Base-by-base conservation (phyloP, 2,113 vertebrate genomes). In the Etheostoma spectabile region DNA sequence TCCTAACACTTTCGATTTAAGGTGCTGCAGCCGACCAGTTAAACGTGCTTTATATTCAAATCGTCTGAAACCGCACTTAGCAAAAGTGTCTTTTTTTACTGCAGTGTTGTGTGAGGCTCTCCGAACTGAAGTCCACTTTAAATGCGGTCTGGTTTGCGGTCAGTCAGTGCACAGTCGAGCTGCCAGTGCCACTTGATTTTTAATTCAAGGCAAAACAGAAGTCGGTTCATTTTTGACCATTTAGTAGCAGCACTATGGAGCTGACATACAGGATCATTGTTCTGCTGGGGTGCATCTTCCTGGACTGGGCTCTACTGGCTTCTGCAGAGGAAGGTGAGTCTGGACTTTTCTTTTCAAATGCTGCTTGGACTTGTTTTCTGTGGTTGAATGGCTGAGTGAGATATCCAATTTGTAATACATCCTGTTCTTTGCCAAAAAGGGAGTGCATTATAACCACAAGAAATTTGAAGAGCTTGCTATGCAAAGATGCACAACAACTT, bases 301-400 rank as follows among this genome's bases (percentile, higher is more conserved):
- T 92, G 68, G 80, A 87, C 42, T 86, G 83, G 83, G 21, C 83
- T 74, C 82, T 74, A 8, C 80, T 79, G 84, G 85, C 74, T 52
- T 80, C 83, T 84, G 94, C 94, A 86, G 94, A 95, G 61, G 95
- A 96, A 94, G 95, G 95, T 95, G 84, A 88, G 93, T 92, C 49
- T 51, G 16, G 5, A 14, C 33, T 67, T 64, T 64, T 38, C 5
- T 18, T 24, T 13, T 14, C 24, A 12, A 45, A 71, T 61, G 53
- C 46, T 82, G 67, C 67, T 55, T 13, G 19, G 53, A 79, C 62
- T 74, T 74, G 62, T 67, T 72, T 62, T 71, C n/a, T 80, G 64
- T 68, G 71, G 63, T 77, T 77, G 4, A 60, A 69, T 27, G 66
- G 46, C 51, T 67, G 65, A 74, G 62, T 70, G 72, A 77, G 45